A percentile compares a stretch with the other conserved stretches of the same genome.
Conservation (phyloP, 2,888 invertebrate species). For the Lepidochrysops patricia region DNA sequence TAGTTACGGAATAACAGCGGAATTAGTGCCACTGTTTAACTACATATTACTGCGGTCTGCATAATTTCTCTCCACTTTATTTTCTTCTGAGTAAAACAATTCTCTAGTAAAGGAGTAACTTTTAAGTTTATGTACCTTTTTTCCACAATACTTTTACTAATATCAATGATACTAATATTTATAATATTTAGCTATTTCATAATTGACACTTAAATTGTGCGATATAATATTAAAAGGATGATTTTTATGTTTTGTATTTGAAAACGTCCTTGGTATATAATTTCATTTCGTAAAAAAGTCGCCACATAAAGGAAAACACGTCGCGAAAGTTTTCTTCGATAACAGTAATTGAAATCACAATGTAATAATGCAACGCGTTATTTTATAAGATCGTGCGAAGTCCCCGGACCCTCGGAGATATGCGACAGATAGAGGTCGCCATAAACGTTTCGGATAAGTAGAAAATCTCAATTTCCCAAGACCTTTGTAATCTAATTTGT, state of each 20-base stretch:
- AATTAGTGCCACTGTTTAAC: constrained; percentile 19
- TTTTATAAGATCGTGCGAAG: neutral
- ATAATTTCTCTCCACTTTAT: neutral
- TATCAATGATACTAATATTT: too few relatives aligned
- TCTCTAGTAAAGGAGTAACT: too few relatives aligned
- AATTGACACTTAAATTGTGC: too few relatives aligned
- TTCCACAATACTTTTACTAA: too few relatives aligned
- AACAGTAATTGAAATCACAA: neutral
- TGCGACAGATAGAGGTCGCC: neutral
- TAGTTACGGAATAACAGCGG: constrained; percentile 60
- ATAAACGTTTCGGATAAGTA: constrained; percentile 14
- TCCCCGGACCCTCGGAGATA: neutral
- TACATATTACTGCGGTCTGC: neutral
- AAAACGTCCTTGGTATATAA: too few relatives aligned
- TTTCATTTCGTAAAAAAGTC: too few relatives aligned
- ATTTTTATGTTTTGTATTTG: too few relatives aligned
- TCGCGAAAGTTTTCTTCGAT: too few relatives aligned
- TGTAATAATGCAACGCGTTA: neutral
- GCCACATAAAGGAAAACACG: too few relatives aligned
- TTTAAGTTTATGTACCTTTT: too few relatives aligned
- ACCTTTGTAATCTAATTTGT: constrained; percentile 69
- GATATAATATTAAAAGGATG: too few relatives aligned
- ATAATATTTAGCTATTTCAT: too few relatives aligned
- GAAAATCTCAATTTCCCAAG: constrained; percentile 51
- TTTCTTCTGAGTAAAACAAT: neutral